These are phyloP conservation scores for Eupithecia subumbrata DNA, from an alignment of 2,888 invertebrate genomes.

Conservation along the genomic window DNA sequence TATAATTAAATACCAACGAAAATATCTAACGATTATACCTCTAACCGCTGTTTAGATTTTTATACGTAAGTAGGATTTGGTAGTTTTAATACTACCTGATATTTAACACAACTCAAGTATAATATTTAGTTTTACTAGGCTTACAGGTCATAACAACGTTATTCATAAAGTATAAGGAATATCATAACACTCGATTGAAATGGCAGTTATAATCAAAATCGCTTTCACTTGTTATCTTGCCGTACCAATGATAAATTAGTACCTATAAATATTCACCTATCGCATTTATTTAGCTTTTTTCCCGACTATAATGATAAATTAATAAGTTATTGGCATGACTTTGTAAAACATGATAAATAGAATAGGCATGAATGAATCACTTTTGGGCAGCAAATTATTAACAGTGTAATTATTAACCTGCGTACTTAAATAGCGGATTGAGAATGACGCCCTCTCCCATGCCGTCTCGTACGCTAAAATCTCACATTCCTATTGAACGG, in stretches of 20 bases:
- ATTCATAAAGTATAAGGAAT: slow-evolving; percentile 1
- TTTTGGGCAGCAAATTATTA: background rate
- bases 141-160: slow-evolving; percentile 3
- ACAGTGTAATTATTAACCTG: background rate
- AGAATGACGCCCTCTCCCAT: background rate
- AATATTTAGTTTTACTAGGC: slow-evolving; percentile 34
- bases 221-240: background rate
- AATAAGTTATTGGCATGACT: background rate
- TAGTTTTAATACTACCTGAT: slow-evolving; percentile 27
- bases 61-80: slow-evolving; percentile 33
- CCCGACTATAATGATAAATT: background rate
- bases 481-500: too few relatives aligned
- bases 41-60: slow-evolving; percentile 24
- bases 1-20: slow-evolving; percentile 39
- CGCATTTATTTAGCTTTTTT: too few relatives aligned
- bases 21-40: slow-evolving; percentile 37
- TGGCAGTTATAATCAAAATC: background rate
- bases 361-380: background rate
- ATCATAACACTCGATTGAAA: background rate
- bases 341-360: background rate
- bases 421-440: background rate
- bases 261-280: too few relatives aligned
- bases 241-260: background rate
- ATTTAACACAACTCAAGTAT: slow-evolving; percentile 33
- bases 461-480: too few relatives aligned